Conservation (phyloP, 2,113 vertebrate genomes). For the Antidorcas marsupialis region DNA sequence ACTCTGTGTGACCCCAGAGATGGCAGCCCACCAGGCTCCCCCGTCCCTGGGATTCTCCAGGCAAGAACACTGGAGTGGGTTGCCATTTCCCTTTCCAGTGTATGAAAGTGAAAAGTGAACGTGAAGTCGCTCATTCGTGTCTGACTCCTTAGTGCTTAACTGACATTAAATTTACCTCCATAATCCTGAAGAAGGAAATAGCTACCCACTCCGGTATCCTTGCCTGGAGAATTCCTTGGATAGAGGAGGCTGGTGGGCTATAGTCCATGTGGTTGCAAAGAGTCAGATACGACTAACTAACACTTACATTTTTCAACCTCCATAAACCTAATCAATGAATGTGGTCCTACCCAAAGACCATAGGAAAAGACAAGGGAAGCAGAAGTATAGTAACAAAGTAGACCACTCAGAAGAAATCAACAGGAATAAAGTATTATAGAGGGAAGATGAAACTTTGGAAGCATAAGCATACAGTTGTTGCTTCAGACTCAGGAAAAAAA, state of each 20-base stretch:
- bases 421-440: background rate
- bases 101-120: too few species aligned
- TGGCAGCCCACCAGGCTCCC: too few species aligned
- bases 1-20: too few species aligned
- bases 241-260: background rate
- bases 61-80: too few species aligned
- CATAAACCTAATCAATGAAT: background rate
- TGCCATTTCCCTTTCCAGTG: too few species aligned
- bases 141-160: background rate
- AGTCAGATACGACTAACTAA: background rate
- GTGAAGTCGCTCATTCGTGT: too few species aligned
- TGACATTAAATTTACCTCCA: background rate
- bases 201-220: background rate
- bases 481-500: background rate
- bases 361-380: background rate
- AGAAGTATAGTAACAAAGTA: background rate
- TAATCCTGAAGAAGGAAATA: background rate
- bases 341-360: background rate
- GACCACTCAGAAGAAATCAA: background rate
- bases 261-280: background rate
- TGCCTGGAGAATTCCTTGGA: background rate
- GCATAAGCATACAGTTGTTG: background rate
- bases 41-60: too few species aligned
- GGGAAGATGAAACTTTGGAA: background rate
- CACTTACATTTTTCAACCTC: background rate